Base-by-base conservation (phyloP, 2,888 invertebrate species). In the Spisula subtruncata region DNA sequence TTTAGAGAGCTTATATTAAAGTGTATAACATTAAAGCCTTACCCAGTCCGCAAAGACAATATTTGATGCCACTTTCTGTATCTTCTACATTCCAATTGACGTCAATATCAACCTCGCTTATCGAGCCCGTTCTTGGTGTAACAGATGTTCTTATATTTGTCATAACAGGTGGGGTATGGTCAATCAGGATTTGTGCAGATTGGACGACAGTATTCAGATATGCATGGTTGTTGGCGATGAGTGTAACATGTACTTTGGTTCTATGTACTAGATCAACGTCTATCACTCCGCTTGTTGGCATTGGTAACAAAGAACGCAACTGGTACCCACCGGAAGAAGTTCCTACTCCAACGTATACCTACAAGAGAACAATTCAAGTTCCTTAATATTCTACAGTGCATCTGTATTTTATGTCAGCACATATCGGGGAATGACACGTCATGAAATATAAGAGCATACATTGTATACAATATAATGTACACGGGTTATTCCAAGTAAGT, bases 311-410 rank as follows among this genome's bases (percentile, higher is more conserved):
- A 20, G 92, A 83, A 46, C 79, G 86, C 2, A 93, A 83, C 85
- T 93, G 93, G 51, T 89, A 91, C 8, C 92, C 92, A 5, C 90
- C 90, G 14, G 80, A 51, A 1, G 90, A 93, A 12, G 93, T 92
- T 83, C 93, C 93, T 10, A 88, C 89, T 0, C 92, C 93, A n/a
- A 93, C 41, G 4, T 41, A 10, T 41, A 89, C 83, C 89, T 89
- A 32, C 4, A 56, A 66, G 12, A 56, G 41, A 41, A n/a, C 60
- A 25, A 41, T 41, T 41, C 2, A 41, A 41, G 41, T 41, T 5
- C 41, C 8, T 41, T 41, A 10, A 16, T 16, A 16, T 51, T 51
- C 12, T 16, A 12, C 16, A 51, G 51, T 16, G 51, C 14, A 10
- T 41, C 41, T 8, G 41, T 41, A 5, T 8, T 5, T 8, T 41